Evolutionary conservation across 2,797 vertebrate species (phyloP).

Genomic region (Hypotaenidia okinawae): DNA sequence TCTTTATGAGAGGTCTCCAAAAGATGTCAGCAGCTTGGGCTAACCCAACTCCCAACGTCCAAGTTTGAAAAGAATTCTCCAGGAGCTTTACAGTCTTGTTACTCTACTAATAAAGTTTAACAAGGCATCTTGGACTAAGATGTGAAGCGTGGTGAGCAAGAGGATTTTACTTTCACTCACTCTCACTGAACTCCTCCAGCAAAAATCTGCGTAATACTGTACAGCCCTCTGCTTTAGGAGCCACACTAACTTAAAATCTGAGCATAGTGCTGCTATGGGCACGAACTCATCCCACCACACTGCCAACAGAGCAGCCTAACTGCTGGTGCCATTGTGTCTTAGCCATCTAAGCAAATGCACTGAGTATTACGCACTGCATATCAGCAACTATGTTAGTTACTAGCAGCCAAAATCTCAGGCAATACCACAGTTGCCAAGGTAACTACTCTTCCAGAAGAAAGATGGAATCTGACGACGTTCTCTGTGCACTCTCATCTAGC

Average conservation of each 20-base stretch:
- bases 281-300: not conserved
- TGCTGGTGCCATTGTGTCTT: not conserved
- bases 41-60: not conserved
- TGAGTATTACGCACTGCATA: fast-evolving
- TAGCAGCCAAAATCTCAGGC: slow-evolving; percentile 10
- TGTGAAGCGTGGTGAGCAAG: not conserved
- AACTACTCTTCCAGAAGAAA: slow-evolving; percentile 44
- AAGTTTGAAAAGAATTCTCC: not conserved
- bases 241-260: not conserved
- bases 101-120: not conserved
- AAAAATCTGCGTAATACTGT: not conserved
- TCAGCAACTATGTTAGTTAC: not conserved
- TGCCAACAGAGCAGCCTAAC: not conserved
- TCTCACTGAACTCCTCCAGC: not conserved
- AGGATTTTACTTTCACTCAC: not conserved
- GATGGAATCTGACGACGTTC: not conserved
- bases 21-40: not conserved
- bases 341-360: not conserved
- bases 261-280: not conserved
- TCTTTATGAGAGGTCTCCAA: not conserved
- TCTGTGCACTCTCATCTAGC: not conserved
- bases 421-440: slow-evolving; percentile 57
- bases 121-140: not conserved
- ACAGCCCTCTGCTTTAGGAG: not conserved
- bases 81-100: not conserved